Evolutionary conservation across 37 sponge, comb jelly and placozoan genomes (phyloP).

Genomic region (Ephydatia muelleri): DNA sequence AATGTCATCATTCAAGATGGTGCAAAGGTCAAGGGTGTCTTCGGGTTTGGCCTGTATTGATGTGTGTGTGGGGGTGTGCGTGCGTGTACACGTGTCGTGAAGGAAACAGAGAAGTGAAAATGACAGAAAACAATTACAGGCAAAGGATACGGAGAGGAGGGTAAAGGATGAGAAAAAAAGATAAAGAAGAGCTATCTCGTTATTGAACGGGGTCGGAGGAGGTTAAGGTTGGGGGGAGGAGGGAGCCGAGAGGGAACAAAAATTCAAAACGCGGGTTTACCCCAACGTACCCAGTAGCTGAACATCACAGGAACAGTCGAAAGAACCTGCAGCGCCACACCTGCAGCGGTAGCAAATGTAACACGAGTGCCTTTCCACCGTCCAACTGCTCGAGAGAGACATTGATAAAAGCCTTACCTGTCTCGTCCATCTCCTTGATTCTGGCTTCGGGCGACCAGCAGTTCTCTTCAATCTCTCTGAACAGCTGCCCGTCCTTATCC

Average conservation of each 20-base stretch:
- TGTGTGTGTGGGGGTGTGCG: not conserved
- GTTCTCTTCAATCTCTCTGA: slow-evolving; percentile 86
- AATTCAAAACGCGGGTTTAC: too few relatives aligned
- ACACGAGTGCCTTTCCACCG: not conserved
- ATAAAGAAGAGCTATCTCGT: not conserved
- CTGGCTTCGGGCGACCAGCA: slow-evolving; percentile 83
- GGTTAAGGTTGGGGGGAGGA: not conserved
- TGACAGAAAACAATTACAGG: not conserved
- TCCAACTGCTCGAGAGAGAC: too few relatives aligned
- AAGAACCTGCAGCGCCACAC: slow-evolving; percentile 85
- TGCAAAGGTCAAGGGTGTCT: slow-evolving; percentile 86
- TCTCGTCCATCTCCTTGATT: slow-evolving; percentile 82
- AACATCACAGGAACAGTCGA: slow-evolving; percentile 96
- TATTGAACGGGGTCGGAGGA: not conserved
- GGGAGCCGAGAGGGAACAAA: not conserved
- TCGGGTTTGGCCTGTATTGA: slow-evolving; percentile 82
- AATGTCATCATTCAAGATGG: slow-evolving; percentile 80
- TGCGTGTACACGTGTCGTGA: too few relatives aligned
- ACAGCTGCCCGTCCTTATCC: slow-evolving; percentile 85
- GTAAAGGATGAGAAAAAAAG: not conserved
- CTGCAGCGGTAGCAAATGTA: slow-evolving; percentile 14
- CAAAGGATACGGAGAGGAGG: not conserved
- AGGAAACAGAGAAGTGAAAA: too few relatives aligned
- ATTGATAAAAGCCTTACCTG: slow-evolving; percentile 75
- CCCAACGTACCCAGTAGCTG: slow-evolving; percentile 81